Conservation (phyloP, 2,113 vertebrate species). For the Glaucomys volans region DNA sequence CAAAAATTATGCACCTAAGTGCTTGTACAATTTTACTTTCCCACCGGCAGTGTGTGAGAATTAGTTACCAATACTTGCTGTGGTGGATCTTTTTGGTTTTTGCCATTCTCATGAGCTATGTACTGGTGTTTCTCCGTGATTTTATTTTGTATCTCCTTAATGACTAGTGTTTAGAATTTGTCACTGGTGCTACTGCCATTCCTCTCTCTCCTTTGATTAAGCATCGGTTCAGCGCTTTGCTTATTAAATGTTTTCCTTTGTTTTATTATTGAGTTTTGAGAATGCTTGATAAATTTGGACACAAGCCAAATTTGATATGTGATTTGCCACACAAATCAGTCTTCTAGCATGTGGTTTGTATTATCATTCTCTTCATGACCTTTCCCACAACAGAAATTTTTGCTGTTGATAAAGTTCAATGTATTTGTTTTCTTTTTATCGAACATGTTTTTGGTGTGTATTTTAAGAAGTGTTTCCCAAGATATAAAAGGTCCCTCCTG, state of each 20-base stretch:
- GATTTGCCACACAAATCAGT: not conserved
- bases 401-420: not conserved
- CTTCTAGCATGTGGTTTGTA: not conserved
- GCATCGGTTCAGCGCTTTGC: not conserved
- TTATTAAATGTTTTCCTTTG: not conserved
- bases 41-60: not conserved
- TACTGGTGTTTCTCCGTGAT: not conserved
- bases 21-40: not conserved
- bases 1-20: not conserved
- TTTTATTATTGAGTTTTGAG: not conserved
- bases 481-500: not conserved
- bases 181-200: not conserved
- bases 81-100: not conserved
- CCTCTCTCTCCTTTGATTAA: not conserved
- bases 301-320: not conserved
- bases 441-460: not conserved
- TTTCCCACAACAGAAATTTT: no score
- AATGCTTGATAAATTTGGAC: not conserved
- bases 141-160: not conserved
- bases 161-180: not conserved
- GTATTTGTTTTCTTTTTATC: not conserved
- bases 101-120: not conserved
- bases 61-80: not conserved
- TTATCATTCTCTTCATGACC: not conserved
- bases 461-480: not conserved